A percentile compares a stretch with the other conserved stretches of the same genome.
These are phyloP conservation scores for Agonopterix arenella DNA, from an alignment of 2,888 invertebrate genomes.

Conservation along the genomic window DNA sequence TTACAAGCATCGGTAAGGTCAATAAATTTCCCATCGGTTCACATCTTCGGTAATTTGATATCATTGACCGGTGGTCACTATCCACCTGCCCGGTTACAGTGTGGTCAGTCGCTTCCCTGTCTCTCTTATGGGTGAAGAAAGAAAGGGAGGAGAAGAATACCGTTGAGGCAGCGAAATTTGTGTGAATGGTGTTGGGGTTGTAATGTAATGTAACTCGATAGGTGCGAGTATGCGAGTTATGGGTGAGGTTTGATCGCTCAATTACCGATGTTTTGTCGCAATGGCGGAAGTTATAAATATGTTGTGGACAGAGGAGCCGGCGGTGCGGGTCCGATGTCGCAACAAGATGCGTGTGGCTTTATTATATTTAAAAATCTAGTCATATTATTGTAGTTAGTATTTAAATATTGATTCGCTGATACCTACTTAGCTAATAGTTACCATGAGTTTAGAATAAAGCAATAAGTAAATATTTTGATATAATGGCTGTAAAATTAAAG, in stretches of 20 bases:
- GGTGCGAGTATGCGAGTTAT: slow-evolving; percentile 47
- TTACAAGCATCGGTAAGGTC: slow-evolving; percentile 36
- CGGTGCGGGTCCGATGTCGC: neutral
- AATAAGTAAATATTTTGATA: too few species aligned
- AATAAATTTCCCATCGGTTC: slow-evolving; percentile 60
- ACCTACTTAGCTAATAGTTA: too few species aligned
- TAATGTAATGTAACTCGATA: slow-evolving; percentile 52
- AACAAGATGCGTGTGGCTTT: too few species aligned
- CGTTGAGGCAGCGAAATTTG: slow-evolving; percentile 32
- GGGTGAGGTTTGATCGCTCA: slow-evolving; percentile 60
- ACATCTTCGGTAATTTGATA: slow-evolving; percentile 54
- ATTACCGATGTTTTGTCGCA: slow-evolving; percentile 56
- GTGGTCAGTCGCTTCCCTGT: slow-evolving; percentile 28
- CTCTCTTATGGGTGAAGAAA: slow-evolving; percentile 13
- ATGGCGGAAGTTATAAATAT: slow-evolving; percentile 65
- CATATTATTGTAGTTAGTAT: too few species aligned
- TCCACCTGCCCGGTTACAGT: slow-evolving; percentile 48
- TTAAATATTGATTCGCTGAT: too few species aligned
- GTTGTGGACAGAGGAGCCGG: slow-evolving; percentile 17
- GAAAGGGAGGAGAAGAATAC: slow-evolving; percentile 23
- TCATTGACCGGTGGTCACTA: slow-evolving; percentile 64
- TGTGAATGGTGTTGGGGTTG: slow-evolving; percentile 27
- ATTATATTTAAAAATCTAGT: too few species aligned
- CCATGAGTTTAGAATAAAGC: too few species aligned
- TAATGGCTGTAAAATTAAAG: too few species aligned